Base-by-base conservation (phyloP, 2,797 vertebrate species). In the Coranthus polyacanthus region DNA sequence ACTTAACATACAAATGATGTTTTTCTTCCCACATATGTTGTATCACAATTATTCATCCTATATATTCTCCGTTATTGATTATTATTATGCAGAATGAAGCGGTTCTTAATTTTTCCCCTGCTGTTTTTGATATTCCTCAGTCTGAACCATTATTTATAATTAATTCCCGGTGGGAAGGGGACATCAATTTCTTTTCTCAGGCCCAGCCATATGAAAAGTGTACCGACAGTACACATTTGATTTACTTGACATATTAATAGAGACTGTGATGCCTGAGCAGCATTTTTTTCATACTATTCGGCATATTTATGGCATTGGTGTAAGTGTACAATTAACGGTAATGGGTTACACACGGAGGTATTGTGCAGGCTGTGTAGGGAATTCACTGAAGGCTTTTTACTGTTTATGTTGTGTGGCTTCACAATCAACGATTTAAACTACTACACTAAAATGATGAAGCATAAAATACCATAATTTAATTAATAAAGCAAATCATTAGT, bases 221-320 rank as follows among this genome's bases (percentile, higher is more conserved):
- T 24, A 24, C 37, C 47, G 32, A 6, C 36, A 29, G 16, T 41
- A 16, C 37, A 20, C 8, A n/a, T 43, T 44, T 79, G 70, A 74
- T 72, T 79, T 69, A 66, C 37, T 62, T 68, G 22, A 59, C 37
- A 41, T 37, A 58, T 71, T 65, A 68, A 65, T 64, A 68, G 21
- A 51, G 47, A 63, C 32, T 61, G 34, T 51, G 44, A 67, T 32
- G 49, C 67, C 15, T 42, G 42, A 63, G 54, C 42, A 38, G 7
- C 7, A 17, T 43, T 49, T 45, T 58, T 50, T 47, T 76, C 15
- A 36, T 41, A 36, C 46, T 20, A 15, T 24, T 34, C 7, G 0
- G 15, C n/a, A n/a, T 36, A 57, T 68, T 68, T 51, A 74, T 52
- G 50, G 13, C 43, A 29, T 12, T 55, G 18, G 24, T 62, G 45